Conservation (phyloP, 2,113 vertebrate genomes). For the Alosa alosa region DNA sequence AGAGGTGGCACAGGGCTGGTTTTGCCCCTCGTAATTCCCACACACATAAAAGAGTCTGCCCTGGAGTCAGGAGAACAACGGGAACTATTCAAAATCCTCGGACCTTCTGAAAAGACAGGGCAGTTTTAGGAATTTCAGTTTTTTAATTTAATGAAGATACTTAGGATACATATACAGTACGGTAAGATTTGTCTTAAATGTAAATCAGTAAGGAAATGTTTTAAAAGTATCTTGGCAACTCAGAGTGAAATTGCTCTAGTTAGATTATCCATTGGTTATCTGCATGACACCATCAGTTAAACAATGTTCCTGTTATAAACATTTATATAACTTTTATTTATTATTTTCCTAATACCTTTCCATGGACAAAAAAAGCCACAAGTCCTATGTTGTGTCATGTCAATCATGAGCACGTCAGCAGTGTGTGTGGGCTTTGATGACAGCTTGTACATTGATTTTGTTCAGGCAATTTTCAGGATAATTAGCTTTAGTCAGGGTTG, state of each 20-base stretch:
- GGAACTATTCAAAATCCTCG: background rate
- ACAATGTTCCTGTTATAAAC: background rate
- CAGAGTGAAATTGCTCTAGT: background rate
- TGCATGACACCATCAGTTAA: background rate
- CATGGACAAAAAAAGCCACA: background rate
- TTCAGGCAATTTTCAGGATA: background rate
- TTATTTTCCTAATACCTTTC: background rate
- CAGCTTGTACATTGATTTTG: background rate
- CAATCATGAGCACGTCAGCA: conserved; percentile 8
- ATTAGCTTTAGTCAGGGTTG: background rate
- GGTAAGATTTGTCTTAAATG: background rate
- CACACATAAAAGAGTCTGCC: conserved; percentile 39
- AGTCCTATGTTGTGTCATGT: background rate
- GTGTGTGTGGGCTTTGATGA: background rate
- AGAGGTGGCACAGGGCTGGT: conserved; percentile 19
- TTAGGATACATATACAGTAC: background rate
- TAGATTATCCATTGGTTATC: background rate
- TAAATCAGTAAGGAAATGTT: background rate
- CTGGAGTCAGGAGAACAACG: conserved; percentile 13
- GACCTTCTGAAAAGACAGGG: background rate
- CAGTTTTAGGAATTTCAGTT: background rate
- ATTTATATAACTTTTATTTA: too few relatives aligned
- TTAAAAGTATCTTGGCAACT: background rate
- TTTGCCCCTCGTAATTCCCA: conserved; percentile 20
- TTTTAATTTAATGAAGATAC: too few relatives aligned